These are phyloP conservation scores for Parnassius apollo DNA, from an alignment of 2,888 invertebrate genomes.

Conservation along the genomic window DNA sequence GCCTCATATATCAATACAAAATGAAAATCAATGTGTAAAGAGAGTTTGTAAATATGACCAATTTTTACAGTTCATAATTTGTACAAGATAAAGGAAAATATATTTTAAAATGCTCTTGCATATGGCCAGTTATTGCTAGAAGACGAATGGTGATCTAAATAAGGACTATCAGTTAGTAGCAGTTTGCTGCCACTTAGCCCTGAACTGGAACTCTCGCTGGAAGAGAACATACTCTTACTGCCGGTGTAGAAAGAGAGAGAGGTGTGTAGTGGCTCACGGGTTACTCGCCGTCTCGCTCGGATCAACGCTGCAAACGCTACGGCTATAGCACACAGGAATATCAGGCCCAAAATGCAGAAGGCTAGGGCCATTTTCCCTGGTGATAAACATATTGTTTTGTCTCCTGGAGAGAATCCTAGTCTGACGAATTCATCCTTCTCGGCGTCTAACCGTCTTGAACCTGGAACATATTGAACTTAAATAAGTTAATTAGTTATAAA, in stretches of 20 bases:
- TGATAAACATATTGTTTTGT: conserved; percentile 86
- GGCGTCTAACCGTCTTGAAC: conserved; percentile 68
- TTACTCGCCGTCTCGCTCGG: conserved; percentile 79
- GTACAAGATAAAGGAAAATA: not conserved
- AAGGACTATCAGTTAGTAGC: conserved; percentile 82
- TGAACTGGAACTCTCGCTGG: conserved; percentile 81
- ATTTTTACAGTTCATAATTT: not conserved
- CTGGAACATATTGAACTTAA: conserved; percentile 41
- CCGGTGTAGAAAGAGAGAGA: conserved; percentile 81
- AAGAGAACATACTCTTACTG: conserved; percentile 82
- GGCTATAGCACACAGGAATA: conserved; percentile 86
- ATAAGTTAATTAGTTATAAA: no score
- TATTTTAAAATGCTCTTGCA: conserved; percentile 57
- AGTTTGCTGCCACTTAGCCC: conserved; percentile 82
- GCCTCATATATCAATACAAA: no score
- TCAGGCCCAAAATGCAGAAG: conserved; percentile 86
- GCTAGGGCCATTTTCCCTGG: conserved; percentile 89
- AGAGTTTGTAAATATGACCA: no score
- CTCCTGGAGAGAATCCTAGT: conserved; percentile 75
- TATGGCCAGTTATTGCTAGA: conserved; percentile 79
- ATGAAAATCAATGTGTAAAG: no score
- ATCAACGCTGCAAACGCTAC: conserved; percentile 85
- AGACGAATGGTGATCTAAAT: conserved; percentile 79
- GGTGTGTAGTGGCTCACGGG: conserved; percentile 71
- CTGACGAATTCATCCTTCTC: conserved; percentile 66